Conservation (phyloP, 2,797 vertebrate species). For the Tapera naevia region DNA sequence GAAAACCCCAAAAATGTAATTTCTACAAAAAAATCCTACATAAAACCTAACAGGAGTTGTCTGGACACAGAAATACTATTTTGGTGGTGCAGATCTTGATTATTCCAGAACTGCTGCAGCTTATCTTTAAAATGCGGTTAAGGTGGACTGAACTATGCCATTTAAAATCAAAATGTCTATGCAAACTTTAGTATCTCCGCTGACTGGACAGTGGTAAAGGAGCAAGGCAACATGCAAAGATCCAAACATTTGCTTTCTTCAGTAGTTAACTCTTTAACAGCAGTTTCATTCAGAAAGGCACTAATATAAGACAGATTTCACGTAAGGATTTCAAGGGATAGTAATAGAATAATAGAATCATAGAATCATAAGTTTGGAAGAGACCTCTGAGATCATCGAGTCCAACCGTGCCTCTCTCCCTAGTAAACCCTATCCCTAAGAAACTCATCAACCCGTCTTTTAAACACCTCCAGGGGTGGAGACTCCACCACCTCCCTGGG, state of each 20-base stretch:
- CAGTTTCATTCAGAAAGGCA: background rate
- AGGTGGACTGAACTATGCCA: background rate
- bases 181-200: background rate
- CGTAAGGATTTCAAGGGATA: background rate
- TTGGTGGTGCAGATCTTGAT: background rate
- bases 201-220: background rate
- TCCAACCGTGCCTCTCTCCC: too few relatives aligned
- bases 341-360: too few relatives aligned
- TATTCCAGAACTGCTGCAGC: background rate
- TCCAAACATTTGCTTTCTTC: background rate
- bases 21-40: background rate
- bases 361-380: too few relatives aligned
- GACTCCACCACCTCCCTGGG: too few relatives aligned
- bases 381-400: too few relatives aligned
- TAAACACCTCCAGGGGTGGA: too few relatives aligned
- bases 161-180: background rate
- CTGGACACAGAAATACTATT: background rate
- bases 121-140: background rate
- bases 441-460: too few relatives aligned
- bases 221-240: background rate
- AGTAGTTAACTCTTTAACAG: background rate
- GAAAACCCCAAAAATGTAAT: background rate
- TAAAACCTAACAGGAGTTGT: background rate
- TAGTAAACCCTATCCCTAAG: too few relatives aligned
- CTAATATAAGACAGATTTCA: background rate